Conservation (phyloP, 2,888 invertebrate genomes). For the Pogonocherus hispidulus region DNA sequence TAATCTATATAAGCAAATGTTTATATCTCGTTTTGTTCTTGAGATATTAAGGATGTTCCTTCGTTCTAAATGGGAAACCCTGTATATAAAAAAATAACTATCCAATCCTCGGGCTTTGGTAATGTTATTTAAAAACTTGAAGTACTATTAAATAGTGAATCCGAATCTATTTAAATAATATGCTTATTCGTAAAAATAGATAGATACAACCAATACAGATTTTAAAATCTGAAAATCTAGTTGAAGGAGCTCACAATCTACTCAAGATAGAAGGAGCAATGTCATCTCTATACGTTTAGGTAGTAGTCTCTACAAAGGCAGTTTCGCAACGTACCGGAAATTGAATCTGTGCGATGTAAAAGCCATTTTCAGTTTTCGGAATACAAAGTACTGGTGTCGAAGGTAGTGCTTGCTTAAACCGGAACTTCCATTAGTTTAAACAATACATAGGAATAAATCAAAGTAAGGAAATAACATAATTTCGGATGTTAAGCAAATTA, state of each 20-base stretch:
- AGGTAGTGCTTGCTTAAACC: conserved; percentile 9
- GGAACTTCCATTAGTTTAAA: conserved; percentile 24
- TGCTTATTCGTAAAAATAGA: no score
- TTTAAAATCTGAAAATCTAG: conserved; percentile 8
- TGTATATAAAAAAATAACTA: no score
- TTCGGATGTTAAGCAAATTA: conserved; percentile 1
- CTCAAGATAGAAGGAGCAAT: conserved; percentile 17
- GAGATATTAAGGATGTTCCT: no score
- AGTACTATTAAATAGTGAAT: no score
- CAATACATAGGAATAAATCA: conserved; percentile 28
- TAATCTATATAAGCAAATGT: no score
- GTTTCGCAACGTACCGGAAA: conserved; percentile 45
- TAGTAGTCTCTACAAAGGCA: conserved; percentile 36
- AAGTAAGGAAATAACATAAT: conserved; percentile 17
- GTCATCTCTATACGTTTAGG: conserved; percentile 25
- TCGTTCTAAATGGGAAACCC: no score
- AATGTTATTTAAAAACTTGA: no score
- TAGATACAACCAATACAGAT: no score
- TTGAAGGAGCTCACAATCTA: conserved; percentile 6
- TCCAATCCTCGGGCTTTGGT: no score
- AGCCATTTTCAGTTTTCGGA: conserved; percentile 40
- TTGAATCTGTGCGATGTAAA: conserved; percentile 48
- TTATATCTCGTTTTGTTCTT: no score
- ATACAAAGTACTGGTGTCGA: conserved; percentile 29
- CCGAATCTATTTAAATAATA: no score